These are phyloP conservation scores for Branchinecta lynchi DNA, from an alignment of 1,140 invertebrate genomes.

Conservation along the genomic window DNA sequence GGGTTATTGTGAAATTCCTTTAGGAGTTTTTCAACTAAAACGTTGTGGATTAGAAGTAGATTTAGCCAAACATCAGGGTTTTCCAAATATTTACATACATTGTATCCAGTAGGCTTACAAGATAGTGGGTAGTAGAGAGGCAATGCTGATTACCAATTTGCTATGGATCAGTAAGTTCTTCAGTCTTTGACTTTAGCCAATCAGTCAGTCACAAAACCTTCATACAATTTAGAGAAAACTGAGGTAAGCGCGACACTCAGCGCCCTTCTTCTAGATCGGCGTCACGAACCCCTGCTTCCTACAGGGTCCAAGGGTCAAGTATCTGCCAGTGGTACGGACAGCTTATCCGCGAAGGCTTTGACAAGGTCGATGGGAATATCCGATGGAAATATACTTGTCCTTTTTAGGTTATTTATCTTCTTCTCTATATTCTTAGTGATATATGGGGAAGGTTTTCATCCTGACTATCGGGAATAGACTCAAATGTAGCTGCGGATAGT, in stretches of 20 bases:
- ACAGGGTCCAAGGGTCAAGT: neutral
- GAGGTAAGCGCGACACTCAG: conserved; percentile 3
- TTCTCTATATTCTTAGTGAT: conserved; percentile 6
- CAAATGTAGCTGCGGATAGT: neutral
- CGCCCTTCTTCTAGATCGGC: neutral
- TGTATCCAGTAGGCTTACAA: too few species aligned
- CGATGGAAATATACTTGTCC: neutral
- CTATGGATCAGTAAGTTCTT: neutral
- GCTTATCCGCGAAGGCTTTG: conserved; percentile 4
- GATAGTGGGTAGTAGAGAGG: conserved; percentile 8
- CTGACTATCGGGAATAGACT: neutral
- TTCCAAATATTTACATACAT: conserved; percentile 7
- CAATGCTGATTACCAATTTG: conserved; percentile 1
- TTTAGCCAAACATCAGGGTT: conserved; percentile 6
- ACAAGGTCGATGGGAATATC: neutral
- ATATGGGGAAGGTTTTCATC: too few species aligned
- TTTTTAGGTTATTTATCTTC: conserved; percentile 7
- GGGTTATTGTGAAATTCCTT: conserved; percentile 1
- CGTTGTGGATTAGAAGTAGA: conserved; percentile 9
- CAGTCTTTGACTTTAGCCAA: neutral
- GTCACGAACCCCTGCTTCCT: conserved; percentile 8
- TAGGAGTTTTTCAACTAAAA: conserved; percentile 7
- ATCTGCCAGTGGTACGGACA: neutral
- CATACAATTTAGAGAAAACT: conserved; percentile 7
- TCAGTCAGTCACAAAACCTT: conserved; percentile 9